Conservation (phyloP, 2,888 invertebrate species). For the Coleophora flavipennella region DNA sequence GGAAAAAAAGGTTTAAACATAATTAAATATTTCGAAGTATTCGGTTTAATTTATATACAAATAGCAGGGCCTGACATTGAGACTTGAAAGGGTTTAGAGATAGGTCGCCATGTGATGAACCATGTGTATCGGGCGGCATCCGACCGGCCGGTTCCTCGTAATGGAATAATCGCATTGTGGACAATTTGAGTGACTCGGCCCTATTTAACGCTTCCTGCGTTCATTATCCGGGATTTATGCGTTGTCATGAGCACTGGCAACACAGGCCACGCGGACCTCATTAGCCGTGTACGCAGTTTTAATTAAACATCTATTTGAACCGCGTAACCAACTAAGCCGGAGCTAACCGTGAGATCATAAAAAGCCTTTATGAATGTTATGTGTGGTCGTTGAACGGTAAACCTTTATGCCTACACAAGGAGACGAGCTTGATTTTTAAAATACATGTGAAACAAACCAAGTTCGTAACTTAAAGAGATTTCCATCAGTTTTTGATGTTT, state of each 20-base stretch:
- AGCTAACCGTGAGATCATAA: slow-evolving; percentile 20
- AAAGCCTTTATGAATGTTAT: slow-evolving; percentile 4
- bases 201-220: slow-evolving; percentile 59
- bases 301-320: slow-evolving; percentile 51
- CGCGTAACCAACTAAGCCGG: slow-evolving; percentile 29
- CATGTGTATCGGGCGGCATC: slow-evolving; percentile 27
- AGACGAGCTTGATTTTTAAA: too few relatives aligned
- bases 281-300: slow-evolving; percentile 55
- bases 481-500: too few relatives aligned
- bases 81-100: neutral
- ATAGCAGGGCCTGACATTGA: neutral
- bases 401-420: neutral
- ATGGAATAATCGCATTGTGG: slow-evolving; percentile 67
- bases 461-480: too few relatives aligned
- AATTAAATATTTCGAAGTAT: too few relatives aligned
- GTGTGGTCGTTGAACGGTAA: too few relatives aligned
- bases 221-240: slow-evolving; percentile 65
- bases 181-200: slow-evolving; percentile 61
- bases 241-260: slow-evolving; percentile 50
- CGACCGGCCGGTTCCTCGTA: slow-evolving; percentile 42
- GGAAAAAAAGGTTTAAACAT: too few relatives aligned
- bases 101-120: neutral
- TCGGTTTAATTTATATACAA: too few relatives aligned
- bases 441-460: too few relatives aligned
- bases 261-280: slow-evolving; percentile 28